A percentile compares a stretch with the other conserved stretches of the same genome.
These are phyloP conservation scores for Dynastes tityus DNA, from an alignment of 2,888 invertebrate genomes.

Conservation along the genomic window DNA sequence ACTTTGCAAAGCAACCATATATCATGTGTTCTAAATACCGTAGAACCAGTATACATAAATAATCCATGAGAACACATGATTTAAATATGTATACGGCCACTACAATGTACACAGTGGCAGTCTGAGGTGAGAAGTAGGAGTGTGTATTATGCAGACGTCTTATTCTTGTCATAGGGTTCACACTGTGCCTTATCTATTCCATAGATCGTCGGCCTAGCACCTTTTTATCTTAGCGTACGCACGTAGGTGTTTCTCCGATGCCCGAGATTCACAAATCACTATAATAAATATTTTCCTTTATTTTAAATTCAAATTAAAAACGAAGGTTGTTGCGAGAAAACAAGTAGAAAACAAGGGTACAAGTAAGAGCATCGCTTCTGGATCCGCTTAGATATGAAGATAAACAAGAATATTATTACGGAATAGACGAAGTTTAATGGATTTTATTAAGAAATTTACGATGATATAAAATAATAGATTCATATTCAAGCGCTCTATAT, in stretches of 20 bases:
- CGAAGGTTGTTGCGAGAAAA: constrained; percentile 29
- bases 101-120: constrained; percentile 30
- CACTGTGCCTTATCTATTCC: constrained; percentile 49
- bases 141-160: constrained; percentile 48
- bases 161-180: constrained; percentile 51
- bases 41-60: background rate
- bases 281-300: constrained; percentile 50
- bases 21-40: background rate
- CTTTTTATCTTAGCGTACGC: constrained; percentile 26
- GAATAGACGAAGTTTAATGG: constrained; percentile 1
- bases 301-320: constrained; percentile 51
- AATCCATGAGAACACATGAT: too few relatives aligned
- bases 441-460: constrained; percentile 30
- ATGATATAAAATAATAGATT: constrained; percentile 32
- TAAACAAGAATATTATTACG: constrained; percentile 11
- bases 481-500: background rate
- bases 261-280: constrained; percentile 50
- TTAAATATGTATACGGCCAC: background rate
- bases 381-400: background rate
- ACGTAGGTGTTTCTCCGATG: constrained; percentile 48
- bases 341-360: background rate
- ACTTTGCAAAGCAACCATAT: background rate
- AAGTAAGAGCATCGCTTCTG: constrained; percentile 7
- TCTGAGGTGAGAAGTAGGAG: constrained; percentile 51
- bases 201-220: constrained; percentile 18